Base-by-base conservation (phyloP, 2,113 vertebrate genomes). In the Chascanopsetta lugubris region DNA sequence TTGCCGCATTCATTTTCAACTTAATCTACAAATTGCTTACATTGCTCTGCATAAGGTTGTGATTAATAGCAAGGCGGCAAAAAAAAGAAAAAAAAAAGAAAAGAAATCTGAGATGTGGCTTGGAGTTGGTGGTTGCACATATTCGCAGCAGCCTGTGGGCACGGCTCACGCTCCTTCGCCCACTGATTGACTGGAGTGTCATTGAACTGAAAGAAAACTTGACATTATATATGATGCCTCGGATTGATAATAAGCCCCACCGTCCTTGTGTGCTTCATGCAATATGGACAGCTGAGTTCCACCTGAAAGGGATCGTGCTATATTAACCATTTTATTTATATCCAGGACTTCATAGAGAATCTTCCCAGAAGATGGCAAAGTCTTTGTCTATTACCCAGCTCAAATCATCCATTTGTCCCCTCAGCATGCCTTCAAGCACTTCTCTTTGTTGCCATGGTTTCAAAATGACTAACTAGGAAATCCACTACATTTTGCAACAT, bases 191-290 rank as follows among this genome's bases (percentile, higher is more conserved):
- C 68, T 70, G 38, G 21, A 62, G 65, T 67, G 48, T 40, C 50
- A 29, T 4, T 70, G 74, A 68, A 75, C 50, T 66, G 71, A 56
- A 11, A 61, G 76, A 58, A 42, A 69, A 64, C 66, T 51, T 74
- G 74, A 81, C 71, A 85, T 72, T 48, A 69, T 55, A 50, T 69
- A 54, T 61, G 50, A 4, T 47, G 58, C 43, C 59, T 53, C 29
- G 64, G 62, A 79, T 73, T 75, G 80, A 81, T 79, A 83, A 87
- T 56, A 61, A 67, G 51, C 24, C 38, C 10, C 43, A 55, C 72
- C 60, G 49, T 25, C 22, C 45, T 42, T 8, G 38, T 17, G 8
- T 18, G 5, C 38, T 18, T 42, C 38, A 42, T 36, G 34, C 34
- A 36, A 36, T 7, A 36, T n/a, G 38, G 38, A 18, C 38, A 42